These are phyloP conservation scores for Ornithoptera alexandrae DNA, from an alignment of 2,888 invertebrate species.

Conservation along the genomic window DNA sequence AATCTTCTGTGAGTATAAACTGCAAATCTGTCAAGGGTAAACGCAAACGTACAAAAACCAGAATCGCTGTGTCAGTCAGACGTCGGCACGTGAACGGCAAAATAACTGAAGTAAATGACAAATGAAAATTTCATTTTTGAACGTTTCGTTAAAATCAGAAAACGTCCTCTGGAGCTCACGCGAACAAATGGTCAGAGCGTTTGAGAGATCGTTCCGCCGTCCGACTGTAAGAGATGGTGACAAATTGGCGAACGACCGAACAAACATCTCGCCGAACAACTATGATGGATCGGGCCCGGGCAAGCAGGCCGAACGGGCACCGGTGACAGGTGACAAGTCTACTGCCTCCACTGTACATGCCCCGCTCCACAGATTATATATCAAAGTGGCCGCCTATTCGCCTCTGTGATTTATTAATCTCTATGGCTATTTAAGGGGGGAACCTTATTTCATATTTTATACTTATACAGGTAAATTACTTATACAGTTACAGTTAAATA, in stretches of 20 bases:
- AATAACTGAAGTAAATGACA: no score
- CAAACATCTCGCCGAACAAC: conserved; percentile 10
- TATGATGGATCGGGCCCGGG: conserved; percentile 23
- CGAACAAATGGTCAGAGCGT: conserved; percentile 18
- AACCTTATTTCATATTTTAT: no score
- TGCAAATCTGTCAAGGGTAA: no score
- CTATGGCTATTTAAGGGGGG: no score
- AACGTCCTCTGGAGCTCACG: conserved; percentile 31
- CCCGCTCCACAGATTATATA: conserved; percentile 11
- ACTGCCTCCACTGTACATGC: conserved; percentile 17
- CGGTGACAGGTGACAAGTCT: conserved; percentile 25
- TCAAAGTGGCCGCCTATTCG: conserved; percentile 13
- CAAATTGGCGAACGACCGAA: conserved; percentile 24
- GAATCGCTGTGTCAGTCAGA: no score
- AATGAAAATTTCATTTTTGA: no score
- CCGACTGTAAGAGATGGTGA: conserved; percentile 24
- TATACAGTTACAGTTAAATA: no score
- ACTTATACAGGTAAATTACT: no score
- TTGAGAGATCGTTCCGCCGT: conserved; percentile 15
- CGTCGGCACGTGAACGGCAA: no score
- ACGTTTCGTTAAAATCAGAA: conserved; percentile 17
- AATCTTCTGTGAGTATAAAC: no score
- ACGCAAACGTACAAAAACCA: no score
- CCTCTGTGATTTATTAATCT: background rate
- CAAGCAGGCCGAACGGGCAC: conserved; percentile 1